These are phyloP conservation scores for Dynastes grantii DNA, from an alignment of 2,888 invertebrate genomes.

Conservation along the genomic window DNA sequence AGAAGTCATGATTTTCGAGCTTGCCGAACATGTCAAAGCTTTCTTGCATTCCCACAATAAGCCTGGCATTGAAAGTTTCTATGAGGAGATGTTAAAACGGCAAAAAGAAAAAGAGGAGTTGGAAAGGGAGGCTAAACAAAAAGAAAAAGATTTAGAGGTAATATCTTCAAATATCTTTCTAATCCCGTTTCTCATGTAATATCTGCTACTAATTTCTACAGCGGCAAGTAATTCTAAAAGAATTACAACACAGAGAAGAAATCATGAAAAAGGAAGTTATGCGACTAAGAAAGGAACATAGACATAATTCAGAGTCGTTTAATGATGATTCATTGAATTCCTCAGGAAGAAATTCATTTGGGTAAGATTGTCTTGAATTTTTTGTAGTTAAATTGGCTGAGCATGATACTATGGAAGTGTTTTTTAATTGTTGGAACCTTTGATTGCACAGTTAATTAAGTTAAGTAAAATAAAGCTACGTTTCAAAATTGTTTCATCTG, in stretches of 20 bases:
- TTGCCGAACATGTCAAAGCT: slow-evolving; percentile 85
- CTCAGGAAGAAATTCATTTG: slow-evolving; percentile 46
- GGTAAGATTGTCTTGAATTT: slow-evolving; percentile 51
- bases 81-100: slow-evolving; percentile 90
- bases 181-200: background rate
- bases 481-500: no score
- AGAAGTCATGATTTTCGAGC: slow-evolving; percentile 90
- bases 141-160: slow-evolving; percentile 80
- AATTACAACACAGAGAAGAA: slow-evolving; percentile 85
- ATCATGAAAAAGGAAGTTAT: slow-evolving; percentile 81
- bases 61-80: slow-evolving; percentile 86
- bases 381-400: no score
- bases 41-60: slow-evolving; percentile 88
- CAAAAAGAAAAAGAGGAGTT: slow-evolving; percentile 79
- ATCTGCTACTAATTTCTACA: slow-evolving; percentile 61
- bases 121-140: slow-evolving; percentile 76
- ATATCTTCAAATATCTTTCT: slow-evolving; percentile 18
- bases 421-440: no score
- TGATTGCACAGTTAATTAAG: no score
- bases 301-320: slow-evolving; percentile 58
- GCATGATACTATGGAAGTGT: no score
- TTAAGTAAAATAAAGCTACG: no score
- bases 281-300: slow-evolving; percentile 68
- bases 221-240: slow-evolving; percentile 81
- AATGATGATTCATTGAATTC: slow-evolving; percentile 69